Percentiles rank a stretch among this genome's conserved stretches.
Evolutionary conservation across 1,140 invertebrate genomes (phyloP).

Genomic region (Drosophila bocki): DNA sequence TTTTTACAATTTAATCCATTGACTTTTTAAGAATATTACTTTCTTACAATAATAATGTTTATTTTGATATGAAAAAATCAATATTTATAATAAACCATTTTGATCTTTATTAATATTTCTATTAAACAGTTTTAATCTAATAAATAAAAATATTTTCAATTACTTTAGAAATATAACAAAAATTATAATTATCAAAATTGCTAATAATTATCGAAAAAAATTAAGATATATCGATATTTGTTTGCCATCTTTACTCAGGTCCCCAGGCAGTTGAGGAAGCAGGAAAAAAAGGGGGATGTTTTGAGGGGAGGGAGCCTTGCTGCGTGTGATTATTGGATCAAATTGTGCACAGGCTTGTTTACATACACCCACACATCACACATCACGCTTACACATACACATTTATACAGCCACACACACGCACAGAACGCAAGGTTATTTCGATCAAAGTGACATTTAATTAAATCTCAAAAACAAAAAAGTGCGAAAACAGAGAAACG

Average conservation of each 20-base stretch:
- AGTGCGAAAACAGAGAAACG: conserved; percentile 18
- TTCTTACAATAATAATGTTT: no score
- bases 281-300: conserved; percentile 17
- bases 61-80: no score
- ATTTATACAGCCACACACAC: conserved; percentile 1
- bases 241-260: background rate
- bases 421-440: conserved; percentile 51
- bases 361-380: conserved; percentile 17
- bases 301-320: conserved; percentile 22
- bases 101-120: no score
- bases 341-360: conserved; percentile 36
- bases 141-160: no score
- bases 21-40: no score
- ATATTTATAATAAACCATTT: no score
- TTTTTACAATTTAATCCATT: no score
- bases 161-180: background rate
- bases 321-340: conserved; percentile 69
- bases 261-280: background rate
- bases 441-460: conserved; percentile 77
- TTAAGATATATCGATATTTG: background rate
- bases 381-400: conserved; percentile 9
- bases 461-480: conserved; percentile 60
- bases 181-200: background rate
- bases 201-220: background rate
- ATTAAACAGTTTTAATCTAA: no score